Evolutionary conservation across 2,113 vertebrate genomes (phyloP), one percentile per base, ranked within the genome.

Genomic region (Acinonyx jubatus): DNA sequence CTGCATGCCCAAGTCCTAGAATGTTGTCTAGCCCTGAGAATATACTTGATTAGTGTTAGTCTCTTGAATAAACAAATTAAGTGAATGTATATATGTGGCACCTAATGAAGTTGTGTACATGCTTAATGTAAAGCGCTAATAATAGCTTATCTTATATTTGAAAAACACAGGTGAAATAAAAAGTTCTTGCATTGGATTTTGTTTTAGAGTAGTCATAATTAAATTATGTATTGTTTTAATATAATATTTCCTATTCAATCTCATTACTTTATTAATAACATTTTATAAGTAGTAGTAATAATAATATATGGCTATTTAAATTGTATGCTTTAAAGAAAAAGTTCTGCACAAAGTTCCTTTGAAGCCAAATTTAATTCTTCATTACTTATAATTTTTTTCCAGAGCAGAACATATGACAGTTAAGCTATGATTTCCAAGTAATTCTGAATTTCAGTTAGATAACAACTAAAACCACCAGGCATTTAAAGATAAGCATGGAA

Each of bases 121-220:
- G 0, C 1, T 85, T 85, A 68, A 45, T 29, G 25, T 52, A 73
- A 63, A 73, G 8, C 88, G 48, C 7, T 61, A 33, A 68, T 23
- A n/a, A 83, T 4, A 31, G 4, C 14, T 71, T 61, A 11, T 57
- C 5, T 2, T 84, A 61, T 87, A 33, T 81, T 71, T 76, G n/a
- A 18, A 89, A 81, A 95, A n/a, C 76, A 15, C 21, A 65, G 29
- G 81, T 97, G 57, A 93, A 38, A 82, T n/a, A 96, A 63, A 23
- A 50, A 82, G 7, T 74, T 52, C 16, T 91, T 16, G 41, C 68
- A 38, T 2, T 65, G 31, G 2, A 33, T 14, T 93, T 96, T 48
- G 48, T 73, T 57, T 97, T 95, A 89, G 82, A 98, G 82, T 0
- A 68, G 38, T 68, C 8, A 55, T 69, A 92, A 89, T 71, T 78